Percentiles rank a stretch among this genome's conserved stretches.
These are phyloP conservation scores for Carettochelys insculpta DNA, from an alignment of 2,113 vertebrate species.

Conservation along the genomic window DNA sequence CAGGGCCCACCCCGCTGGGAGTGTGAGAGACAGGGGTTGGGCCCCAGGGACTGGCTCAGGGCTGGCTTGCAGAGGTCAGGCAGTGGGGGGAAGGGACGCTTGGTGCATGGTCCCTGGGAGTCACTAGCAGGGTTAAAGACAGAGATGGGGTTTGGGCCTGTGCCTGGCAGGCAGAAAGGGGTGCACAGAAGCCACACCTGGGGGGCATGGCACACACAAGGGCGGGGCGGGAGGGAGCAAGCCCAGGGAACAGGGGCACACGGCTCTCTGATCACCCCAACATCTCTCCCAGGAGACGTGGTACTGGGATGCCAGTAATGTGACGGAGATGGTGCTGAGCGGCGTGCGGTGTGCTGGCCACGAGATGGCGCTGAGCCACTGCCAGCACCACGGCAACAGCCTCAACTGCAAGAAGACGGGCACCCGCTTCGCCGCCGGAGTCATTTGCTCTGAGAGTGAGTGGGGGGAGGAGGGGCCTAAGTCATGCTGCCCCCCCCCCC, in stretches of 20 bases:
- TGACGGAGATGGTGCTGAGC: constrained; percentile 92
- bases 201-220: not conserved
- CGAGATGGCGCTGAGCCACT: constrained; percentile 91
- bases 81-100: not conserved
- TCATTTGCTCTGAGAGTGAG: constrained; percentile 99
- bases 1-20: not conserved
- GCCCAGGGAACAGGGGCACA: not conserved
- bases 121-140: not conserved
- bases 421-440: constrained; percentile 88
- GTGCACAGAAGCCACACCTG: not conserved
- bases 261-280: not conserved
- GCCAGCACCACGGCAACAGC: constrained; percentile 83
- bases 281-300: constrained; percentile 89
- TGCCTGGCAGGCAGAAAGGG: not conserved
- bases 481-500: too few relatives aligned
- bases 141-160: not conserved
- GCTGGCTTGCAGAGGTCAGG: not conserved
- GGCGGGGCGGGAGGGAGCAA: not conserved
- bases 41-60: not conserved
- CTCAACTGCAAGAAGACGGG: constrained; percentile 87
- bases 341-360: constrained; percentile 89
- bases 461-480: rapidly evolving
- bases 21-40: not conserved
- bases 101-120: not conserved
- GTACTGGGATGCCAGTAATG: constrained; percentile 96